Base-by-base conservation (phyloP, 2,113 vertebrate species). In the Centrocercus urophasianus region DNA sequence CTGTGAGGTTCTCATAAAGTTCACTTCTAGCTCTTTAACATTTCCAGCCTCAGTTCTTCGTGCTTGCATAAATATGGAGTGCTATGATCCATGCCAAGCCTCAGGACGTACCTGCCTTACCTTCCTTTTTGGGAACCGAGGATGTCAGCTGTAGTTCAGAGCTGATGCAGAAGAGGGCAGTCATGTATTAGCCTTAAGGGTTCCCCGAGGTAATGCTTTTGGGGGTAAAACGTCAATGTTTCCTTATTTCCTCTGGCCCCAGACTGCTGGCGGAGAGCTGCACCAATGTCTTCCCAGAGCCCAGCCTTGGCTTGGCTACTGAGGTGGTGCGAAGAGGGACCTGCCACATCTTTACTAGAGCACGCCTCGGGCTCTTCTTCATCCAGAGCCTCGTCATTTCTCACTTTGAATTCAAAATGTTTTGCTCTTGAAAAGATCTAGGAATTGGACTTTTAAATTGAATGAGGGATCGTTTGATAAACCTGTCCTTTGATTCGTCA, bases 141-240 rank as follows among this genome's bases (percentile, higher is more conserved):
- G 60, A 27, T 0, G 2, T 6, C 19, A 48, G 32, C 77, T 95
- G 93, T 81, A 93, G 52, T 95, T 92, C 63, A 42, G 83, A 73
- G 15, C 28, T 56, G 48, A 45, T 74, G 86, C 96, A 86, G 96
- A 80, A 95, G 96, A 96, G 79, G 93, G 87, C 94, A 95, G 52
- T 38, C 91, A 48, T 10, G 73, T 14, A 36, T 86, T 71, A 83
- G 54, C 47, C 83, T 48, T 36, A 12, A 24, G 22, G 8, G 3
- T n/a, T 11, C 2, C 1, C 63, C 30, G 30, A 48, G 28, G 20
- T 16, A 6, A 32, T 12, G 43, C 22, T 83, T 91, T 72, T 54
- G 24, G 73, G 74, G 85, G 20, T 30, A 32, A 79, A 34, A 10
- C 3, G 13, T 36, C 18, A 5, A 17, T 17, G n/a, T 27, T 74